phyloP scores from a whole-genome alignment of 2,888 invertebrate species.

The Agrilus biguttatus region DNA sequence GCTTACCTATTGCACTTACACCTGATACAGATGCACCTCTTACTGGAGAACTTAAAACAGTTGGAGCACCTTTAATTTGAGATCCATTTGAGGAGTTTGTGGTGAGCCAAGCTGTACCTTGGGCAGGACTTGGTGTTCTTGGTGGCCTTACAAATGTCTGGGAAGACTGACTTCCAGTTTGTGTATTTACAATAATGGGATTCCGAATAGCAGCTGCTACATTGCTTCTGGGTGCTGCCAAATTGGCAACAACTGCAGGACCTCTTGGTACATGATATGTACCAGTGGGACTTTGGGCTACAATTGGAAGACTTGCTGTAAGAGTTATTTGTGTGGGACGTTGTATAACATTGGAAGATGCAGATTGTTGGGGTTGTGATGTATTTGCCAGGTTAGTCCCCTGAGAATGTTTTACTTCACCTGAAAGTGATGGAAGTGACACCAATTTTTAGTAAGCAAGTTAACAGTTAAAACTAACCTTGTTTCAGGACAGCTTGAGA shows the following conservation, averaged over 20 bases:
- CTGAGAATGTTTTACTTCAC: constrained; percentile 9
- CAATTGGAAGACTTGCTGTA: constrained; percentile 22
- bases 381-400: constrained; percentile 6
- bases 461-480: constrained; percentile 18
- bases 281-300: constrained; percentile 21
- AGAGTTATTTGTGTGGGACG: constrained; percentile 29
- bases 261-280: constrained; percentile 38
- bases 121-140: constrained; percentile 29
- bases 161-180: constrained; percentile 12
- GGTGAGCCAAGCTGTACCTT: constrained; percentile 26
- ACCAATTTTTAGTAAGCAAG: neutral
- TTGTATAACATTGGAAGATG: constrained; percentile 21
- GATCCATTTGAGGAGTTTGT: constrained; percentile 25
- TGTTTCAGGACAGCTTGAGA: constrained; percentile 39
- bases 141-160: constrained; percentile 27
- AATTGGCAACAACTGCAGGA: constrained; percentile 59
- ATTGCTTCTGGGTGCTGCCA: constrained; percentile 52
- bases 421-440: constrained; percentile 2
- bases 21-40: constrained; percentile 24
- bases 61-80: constrained; percentile 27
- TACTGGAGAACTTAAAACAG: constrained; percentile 27
- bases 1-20: constrained; percentile 14
- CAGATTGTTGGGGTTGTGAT: constrained; percentile 16
- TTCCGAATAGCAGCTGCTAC: constrained; percentile 34
- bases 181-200: constrained; percentile 27